Evolutionary conservation across 2,113 vertebrate genomes (phyloP), one percentile per base, ranked within the genome.

Genomic region (Macquaria australasica): DNA sequence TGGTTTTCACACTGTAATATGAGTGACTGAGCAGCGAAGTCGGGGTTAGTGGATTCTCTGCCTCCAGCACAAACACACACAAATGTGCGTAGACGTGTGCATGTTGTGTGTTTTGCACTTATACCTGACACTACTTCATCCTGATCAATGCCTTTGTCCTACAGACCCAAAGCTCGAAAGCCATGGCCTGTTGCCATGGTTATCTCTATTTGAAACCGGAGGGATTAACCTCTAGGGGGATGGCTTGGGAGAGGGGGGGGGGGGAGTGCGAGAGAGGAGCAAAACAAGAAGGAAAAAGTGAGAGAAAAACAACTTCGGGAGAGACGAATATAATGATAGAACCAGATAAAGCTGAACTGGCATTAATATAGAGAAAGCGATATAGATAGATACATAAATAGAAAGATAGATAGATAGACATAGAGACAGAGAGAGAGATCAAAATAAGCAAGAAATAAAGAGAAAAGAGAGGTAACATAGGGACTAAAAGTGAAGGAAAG

Each of bases 181-280:
- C 88, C 41, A 37, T 90, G 88, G 88, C 83, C 88, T 89, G 94
- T 95, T 94, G 93, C 92, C 92, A 95, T 95, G 94, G 94, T 93
- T 93, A 91, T 94, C 84, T 92, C 89, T 81, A 89, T 91, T 90
- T 87, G 82, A 94, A 91, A 94, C 84, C 67, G 45, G 77, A 87
- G 88, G 91, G 90, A 94, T 93, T 94, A 94, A 93, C 93, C 92
- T 93, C 90, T 48, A 68, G 83, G 82, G 85, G 80, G 68, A 87
- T 59, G 72, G 89, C 79, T 89, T 81, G 81, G 83, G 79, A 58
- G 79, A 64, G 55, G 72, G 10, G 79, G 81, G 72, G 43, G 51
- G 78, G 39, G 67, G 63, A 76, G 45, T 5, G 31, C 74, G 68
- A 55, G 25, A 28, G 45, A 43, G 41, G 60, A 81, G 77, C 63